Percentiles rank a stretch among this genome's conserved stretches.
These are phyloP conservation scores for Acanthurus lineatus DNA, from an alignment of 2,797 vertebrate species.

Conservation along the genomic window DNA sequence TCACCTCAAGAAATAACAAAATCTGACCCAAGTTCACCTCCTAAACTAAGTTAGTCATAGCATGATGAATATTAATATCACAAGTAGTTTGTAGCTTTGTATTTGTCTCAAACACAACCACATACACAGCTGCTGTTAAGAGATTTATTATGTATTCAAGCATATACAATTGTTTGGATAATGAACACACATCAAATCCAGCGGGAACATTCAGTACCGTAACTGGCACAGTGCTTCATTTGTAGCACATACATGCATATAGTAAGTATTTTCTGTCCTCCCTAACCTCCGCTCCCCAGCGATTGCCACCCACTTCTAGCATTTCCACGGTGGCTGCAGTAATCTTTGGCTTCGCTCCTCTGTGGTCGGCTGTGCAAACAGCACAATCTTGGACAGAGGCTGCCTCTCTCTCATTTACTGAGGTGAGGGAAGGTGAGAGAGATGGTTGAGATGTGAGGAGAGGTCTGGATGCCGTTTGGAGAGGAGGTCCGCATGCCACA, in stretches of 20 bases:
- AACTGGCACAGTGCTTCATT: slow-evolving; percentile 55
- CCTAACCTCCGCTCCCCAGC: slow-evolving; percentile 60
- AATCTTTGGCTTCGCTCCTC: slow-evolving; percentile 70
- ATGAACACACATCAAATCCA: slow-evolving; percentile 25
- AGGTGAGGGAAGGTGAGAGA: slow-evolving; percentile 58
- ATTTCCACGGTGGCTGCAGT: slow-evolving; percentile 75
- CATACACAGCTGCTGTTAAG: background rate
- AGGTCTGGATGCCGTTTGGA: background rate
- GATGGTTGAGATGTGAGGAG: slow-evolving; percentile 22
- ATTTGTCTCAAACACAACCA: slow-evolving; percentile 4
- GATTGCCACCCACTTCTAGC: slow-evolving; percentile 73
- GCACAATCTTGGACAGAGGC: slow-evolving; percentile 57
- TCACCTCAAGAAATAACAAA: slow-evolving; percentile 13
- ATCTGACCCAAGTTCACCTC: slow-evolving; percentile 10
- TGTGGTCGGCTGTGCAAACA: slow-evolving; percentile 71
- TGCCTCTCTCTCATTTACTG: slow-evolving; percentile 37
- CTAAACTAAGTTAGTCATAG: slow-evolving; percentile 20
- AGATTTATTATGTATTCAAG: background rate
- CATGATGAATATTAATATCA: slow-evolving; percentile 22
- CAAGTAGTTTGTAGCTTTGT: slow-evolving; percentile 1
- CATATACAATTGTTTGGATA: slow-evolving; percentile 5
- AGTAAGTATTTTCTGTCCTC: slow-evolving; percentile 50
- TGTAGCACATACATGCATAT: slow-evolving; percentile 41
- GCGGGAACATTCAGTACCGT: slow-evolving; percentile 55
- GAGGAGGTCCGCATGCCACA: background rate